Percentiles rank a stretch among this genome's conserved stretches.
Conservation (phyloP, 2,797 vertebrate genomes). For the Staurois parvus region DNA sequence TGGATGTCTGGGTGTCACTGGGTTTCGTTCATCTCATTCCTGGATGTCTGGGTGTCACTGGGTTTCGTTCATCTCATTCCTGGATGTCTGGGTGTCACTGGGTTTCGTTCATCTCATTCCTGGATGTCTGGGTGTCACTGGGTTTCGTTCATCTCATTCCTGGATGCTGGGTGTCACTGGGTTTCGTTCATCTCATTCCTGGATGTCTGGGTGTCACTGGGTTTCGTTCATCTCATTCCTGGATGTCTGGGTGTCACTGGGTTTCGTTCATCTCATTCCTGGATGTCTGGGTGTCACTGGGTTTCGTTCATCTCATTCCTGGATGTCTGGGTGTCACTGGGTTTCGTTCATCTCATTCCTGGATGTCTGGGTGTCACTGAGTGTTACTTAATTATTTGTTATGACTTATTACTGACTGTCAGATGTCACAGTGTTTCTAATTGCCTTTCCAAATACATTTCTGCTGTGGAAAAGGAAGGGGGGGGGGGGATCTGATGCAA, state of each 20-base stretch:
- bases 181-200: not conserved
- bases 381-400: slow-evolving; percentile 43
- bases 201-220: no score
- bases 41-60: no score
- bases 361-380: not conserved
- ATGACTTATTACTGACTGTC: slow-evolving; percentile 55
- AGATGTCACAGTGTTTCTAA: slow-evolving; percentile 41
- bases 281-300: no score
- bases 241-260: no score
- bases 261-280: not conserved
- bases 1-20: no score
- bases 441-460: slow-evolving; percentile 8
- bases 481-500: not conserved
- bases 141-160: not conserved
- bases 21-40: not conserved
- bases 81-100: no score
- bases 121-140: no score
- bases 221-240: not conserved
- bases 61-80: not conserved
- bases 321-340: no score
- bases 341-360: not conserved
- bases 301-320: not conserved
- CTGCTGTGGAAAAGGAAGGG: not conserved
- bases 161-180: no score
- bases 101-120: not conserved